These are phyloP conservation scores for Musca domestica DNA, from an alignment of 1,140 invertebrate species.

Conservation along the genomic window DNA sequence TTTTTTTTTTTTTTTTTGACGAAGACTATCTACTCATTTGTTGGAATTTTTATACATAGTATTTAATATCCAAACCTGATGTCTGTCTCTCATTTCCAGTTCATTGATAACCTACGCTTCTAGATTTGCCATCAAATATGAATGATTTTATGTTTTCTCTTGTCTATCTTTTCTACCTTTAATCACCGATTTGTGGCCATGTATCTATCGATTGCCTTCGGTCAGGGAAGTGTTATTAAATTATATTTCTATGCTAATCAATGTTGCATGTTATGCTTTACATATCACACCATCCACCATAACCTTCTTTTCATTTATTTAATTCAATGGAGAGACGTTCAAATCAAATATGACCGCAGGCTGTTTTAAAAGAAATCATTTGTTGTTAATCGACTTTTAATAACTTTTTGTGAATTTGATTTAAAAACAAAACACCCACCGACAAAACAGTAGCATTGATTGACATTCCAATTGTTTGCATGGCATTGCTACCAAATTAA, in stretches of 20 bases:
- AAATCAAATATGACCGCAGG: not conserved
- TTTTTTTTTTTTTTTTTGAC: too few relatives aligned
- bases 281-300: conserved; percentile 1
- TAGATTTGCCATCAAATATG: not conserved
- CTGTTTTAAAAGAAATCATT: not conserved
- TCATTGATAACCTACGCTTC: too few relatives aligned
- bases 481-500: too few relatives aligned
- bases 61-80: too few relatives aligned
- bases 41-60: too few relatives aligned
- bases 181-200: too few relatives aligned
- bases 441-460: too few relatives aligned
- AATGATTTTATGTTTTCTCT: not conserved
- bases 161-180: too few relatives aligned
- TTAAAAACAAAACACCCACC: not conserved
- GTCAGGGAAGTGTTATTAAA: conserved; percentile 8
- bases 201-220: not conserved
- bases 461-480: too few relatives aligned
- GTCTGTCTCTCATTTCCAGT: too few relatives aligned
- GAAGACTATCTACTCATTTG: too few relatives aligned
- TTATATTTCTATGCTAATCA: not conserved
- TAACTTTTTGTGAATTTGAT: not conserved
- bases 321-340: not conserved
- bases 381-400: not conserved
- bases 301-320: not conserved
- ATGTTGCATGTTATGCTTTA: conserved; percentile 9